Base-by-base conservation (phyloP, 2,888 invertebrate species). In the Phragmatobia fuliginosa region DNA sequence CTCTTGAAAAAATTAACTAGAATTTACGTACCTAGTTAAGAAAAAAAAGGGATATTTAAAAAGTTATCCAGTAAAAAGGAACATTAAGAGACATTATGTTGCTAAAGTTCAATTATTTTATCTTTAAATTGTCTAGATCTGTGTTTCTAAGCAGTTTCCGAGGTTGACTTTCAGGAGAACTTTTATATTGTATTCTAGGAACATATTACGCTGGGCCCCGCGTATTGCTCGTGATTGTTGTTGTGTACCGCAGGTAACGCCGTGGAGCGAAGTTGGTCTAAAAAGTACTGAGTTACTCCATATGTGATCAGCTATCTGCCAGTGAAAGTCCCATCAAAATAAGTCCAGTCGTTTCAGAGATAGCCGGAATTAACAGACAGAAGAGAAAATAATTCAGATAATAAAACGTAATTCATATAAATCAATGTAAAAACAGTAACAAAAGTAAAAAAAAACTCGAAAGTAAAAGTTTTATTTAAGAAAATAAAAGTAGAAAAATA, bases 31-130 rank as follows among this genome's bases (percentile, higher is more conserved):
- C 56, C 28, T 38, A 33, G 33, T 70, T 38, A 38, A 62, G 38
- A 38, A 18, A 18, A 25, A 52, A 28, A 16, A 36, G 52, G 65
- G 33, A 68, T 63, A 71, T 72, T 72, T 67, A 18, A 58, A 66
- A 80, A 80, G 71, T 81, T 80, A 60, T 32, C 72, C 66, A 69
- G 68, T 81, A 78, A 81, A 77, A 77, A 74, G 62, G 67, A 70
- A 75, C 79, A 73, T 79, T 76, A 72, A 52, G 59, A 70, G 25
- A 45, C 62, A 68, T 73, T 72, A 81, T 74, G 78, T 67, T 70
- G 33, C 31, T 31, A 28, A 71, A 81, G 59, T 79, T 69, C 74
- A 77, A 81, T 81, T 69, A 73, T 71, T 62, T 38, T 64, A 63
- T 70, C 67, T 38, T 28, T 31, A 64, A 64, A 68, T 64, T 49